These are phyloP conservation scores for Tholera decimalis DNA, from an alignment of 2,888 invertebrate genomes.

Conservation along the genomic window DNA sequence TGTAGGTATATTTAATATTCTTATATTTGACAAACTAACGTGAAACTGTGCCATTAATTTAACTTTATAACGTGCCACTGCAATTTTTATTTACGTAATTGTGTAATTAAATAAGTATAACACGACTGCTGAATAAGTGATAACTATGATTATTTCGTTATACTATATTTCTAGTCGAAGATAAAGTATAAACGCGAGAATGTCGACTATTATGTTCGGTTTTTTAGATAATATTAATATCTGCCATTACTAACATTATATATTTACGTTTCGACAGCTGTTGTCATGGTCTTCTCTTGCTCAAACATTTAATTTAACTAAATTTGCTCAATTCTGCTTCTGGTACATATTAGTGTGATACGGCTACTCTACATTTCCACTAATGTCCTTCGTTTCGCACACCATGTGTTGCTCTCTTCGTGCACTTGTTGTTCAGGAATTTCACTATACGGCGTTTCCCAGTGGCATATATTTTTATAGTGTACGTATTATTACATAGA, in stretches of 20 bases:
- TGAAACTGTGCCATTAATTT: conserved; percentile 91
- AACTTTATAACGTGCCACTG: conserved; percentile 90
- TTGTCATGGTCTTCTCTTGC: conserved; percentile 87
- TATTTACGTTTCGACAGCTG: conserved; percentile 81
- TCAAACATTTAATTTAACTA: conserved; percentile 88
- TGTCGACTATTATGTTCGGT: conserved; percentile 83
- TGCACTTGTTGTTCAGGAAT: conserved; percentile 76
- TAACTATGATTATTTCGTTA: conserved; percentile 86
- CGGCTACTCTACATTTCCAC: conserved; percentile 46
- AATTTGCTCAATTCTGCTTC: conserved; percentile 88
- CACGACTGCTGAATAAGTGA: conserved; percentile 90
- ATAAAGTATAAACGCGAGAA: conserved; percentile 79
- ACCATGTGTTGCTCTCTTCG: conserved; percentile 58
- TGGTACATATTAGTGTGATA: conserved; percentile 61
- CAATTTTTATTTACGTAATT: conserved; percentile 83
- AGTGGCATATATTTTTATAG: conserved; percentile 87
- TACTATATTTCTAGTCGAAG: conserved; percentile 90
- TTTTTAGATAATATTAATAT: conserved; percentile 70
- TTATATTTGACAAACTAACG: conserved; percentile 90
- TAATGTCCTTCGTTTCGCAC: conserved; percentile 44
- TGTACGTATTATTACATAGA: conserved; percentile 85
- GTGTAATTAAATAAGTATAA: conserved; percentile 87
- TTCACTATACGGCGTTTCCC: conserved; percentile 76
- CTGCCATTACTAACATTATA: conserved; percentile 72
- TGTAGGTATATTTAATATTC: conserved; percentile 83